Base-by-base conservation (phyloP, 2,113 vertebrate species). In the Meles meles region DNA sequence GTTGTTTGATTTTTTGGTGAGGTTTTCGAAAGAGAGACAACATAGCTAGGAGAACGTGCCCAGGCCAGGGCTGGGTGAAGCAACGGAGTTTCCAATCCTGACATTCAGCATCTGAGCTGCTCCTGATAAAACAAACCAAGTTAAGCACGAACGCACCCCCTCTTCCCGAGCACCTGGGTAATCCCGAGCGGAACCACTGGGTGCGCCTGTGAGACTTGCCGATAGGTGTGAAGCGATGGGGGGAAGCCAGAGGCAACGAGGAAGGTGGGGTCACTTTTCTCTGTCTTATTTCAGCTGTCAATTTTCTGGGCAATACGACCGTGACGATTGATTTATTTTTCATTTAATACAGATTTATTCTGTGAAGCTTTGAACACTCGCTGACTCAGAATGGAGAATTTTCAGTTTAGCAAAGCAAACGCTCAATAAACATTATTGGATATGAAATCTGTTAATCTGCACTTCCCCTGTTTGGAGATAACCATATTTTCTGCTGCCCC, bases 301-400 rank as follows among this genome's bases (percentile, higher is more conserved):
- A 98, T 98, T 97, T 98, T 97, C 98, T 97, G 86, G 94, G 92
- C 93, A 92, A 39, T 92, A 96, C 0, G 0, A 96, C 97, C 79
- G 0, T 98, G 98, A 97, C 95, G 98, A 97, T 97, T 98, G 98
- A 98, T 98, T 98, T 98, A 97, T 98, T 98, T 98, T 98, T 98
- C 98, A 98, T 98, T 98, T 98, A 98, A 98, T 97, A 98, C 97
- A 98, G 97, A 98, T 98, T 98, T 98, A 97, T 92, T 89, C 91
- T 98, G 96, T 96, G 94, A 95, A 65, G 82, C 95, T 97, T 95
- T 96, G 97, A 96, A 98, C 88, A 90, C 72, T 97, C 96, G 59
- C 94, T 97, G 95, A 90, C 97, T 96, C 65, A 27, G 95, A 95
- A 95, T 61, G 93, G 97, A 79, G 86, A 94, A 96, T 94, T 97